These are phyloP conservation scores for Parnassius smintheus DNA, from an alignment of 2,888 invertebrate genomes.

Conservation along the genomic window DNA sequence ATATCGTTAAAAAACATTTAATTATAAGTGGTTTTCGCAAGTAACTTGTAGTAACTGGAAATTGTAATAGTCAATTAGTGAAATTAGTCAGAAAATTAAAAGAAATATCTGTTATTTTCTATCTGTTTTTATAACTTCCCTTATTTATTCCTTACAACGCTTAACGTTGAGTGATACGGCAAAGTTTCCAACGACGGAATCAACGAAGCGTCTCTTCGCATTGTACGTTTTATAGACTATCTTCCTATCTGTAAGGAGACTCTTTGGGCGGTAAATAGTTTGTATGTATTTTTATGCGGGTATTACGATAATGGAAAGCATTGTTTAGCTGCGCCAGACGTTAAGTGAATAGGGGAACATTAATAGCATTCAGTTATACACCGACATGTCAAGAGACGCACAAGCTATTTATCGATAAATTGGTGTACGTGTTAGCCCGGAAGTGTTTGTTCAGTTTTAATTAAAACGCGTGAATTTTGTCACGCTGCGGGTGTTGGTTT, in stretches of 20 bases:
- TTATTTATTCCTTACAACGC: not conserved
- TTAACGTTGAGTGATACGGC: not conserved
- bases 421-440: constrained; percentile 34
- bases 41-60: no score
- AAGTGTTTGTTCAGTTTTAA: constrained; percentile 22
- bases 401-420: constrained; percentile 34
- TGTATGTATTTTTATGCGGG: constrained; percentile 52
- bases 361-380: constrained; percentile 45
- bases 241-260: constrained; percentile 13
- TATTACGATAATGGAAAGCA: constrained; percentile 43
- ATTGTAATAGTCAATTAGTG: no score
- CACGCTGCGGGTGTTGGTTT: constrained; percentile 11
- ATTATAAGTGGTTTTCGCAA: no score
- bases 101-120: no score
- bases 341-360: constrained; percentile 42
- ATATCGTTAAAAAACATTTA: no score
- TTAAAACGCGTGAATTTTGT: constrained; percentile 20
- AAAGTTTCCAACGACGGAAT: constrained; percentile 1
- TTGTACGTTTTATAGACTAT: constrained; percentile 7
- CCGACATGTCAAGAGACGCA: constrained; percentile 42
- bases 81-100: no score
- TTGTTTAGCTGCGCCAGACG: constrained; percentile 41
- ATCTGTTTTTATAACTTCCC: constrained; percentile 5
- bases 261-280: constrained; percentile 41
- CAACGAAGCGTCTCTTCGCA: constrained; percentile 15